Conservation (phyloP, 2,888 invertebrate genomes). For the Brachyptera risi region DNA sequence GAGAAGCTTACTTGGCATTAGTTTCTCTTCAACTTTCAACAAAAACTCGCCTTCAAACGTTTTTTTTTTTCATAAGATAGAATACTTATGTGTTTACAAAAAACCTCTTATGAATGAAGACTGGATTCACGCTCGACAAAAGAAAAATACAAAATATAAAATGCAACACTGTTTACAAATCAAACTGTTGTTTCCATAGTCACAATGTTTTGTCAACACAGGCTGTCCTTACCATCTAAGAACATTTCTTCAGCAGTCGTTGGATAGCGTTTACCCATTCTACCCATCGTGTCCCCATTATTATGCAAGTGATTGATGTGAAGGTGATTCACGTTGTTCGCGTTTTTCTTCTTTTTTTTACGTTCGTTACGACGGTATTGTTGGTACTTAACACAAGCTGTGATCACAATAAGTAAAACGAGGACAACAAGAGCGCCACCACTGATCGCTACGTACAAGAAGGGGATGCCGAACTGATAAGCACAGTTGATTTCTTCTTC, state of each 20-base stretch:
- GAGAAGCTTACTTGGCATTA: too few relatives aligned
- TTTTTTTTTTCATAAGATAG: too few relatives aligned
- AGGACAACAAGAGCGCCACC: conserved; percentile 60
- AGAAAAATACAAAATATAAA: too few relatives aligned
- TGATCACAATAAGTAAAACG: conserved; percentile 55
- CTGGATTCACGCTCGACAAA: too few relatives aligned
- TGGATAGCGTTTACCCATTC: conserved; percentile 37
- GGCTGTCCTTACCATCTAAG: conserved; percentile 63
- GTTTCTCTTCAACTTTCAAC: too few relatives aligned
- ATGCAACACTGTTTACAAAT: conserved; percentile 10
- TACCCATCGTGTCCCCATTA: conserved; percentile 53
- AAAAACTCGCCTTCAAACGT: too few relatives aligned
- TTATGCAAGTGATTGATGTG: conserved; percentile 57
- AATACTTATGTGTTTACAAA: too few relatives aligned
- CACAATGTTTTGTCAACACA: conserved; percentile 60
- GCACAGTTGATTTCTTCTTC: conserved; percentile 74
- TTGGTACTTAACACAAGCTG: conserved; percentile 49
- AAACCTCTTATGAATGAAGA: too few relatives aligned
- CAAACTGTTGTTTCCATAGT: conserved; percentile 39
- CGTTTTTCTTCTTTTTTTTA: conserved; percentile 39
- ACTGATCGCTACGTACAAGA: conserved; percentile 61
- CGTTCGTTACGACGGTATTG: conserved; percentile 28
- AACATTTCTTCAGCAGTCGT: conserved; percentile 38
- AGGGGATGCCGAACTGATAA: conserved; percentile 61
- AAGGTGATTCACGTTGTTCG: conserved; percentile 51